phyloP scores from a whole-genome alignment of 2,797 vertebrate genomes.

The Arctocebus calabarensis region DNA sequence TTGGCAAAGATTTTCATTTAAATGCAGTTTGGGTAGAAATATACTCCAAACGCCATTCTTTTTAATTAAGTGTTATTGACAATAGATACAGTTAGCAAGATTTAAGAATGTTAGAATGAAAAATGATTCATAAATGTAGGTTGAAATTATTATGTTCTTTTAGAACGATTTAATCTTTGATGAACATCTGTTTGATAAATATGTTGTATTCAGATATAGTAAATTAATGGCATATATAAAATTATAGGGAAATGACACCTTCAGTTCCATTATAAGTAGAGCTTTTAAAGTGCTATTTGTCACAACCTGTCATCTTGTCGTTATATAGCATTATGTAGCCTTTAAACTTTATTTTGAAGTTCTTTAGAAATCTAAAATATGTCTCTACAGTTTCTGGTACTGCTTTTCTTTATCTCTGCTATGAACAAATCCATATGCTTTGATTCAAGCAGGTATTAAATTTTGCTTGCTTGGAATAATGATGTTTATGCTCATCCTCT shows the following conservation, averaged over 20 bases:
- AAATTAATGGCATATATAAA: slow-evolving; percentile 71
- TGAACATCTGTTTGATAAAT: slow-evolving; percentile 70
- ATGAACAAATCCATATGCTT: slow-evolving; percentile 7
- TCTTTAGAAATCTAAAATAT: slow-evolving; percentile 53
- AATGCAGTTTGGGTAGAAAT: slow-evolving; percentile 47
- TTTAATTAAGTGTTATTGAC: neutral
- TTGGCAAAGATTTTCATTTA: slow-evolving; percentile 11
- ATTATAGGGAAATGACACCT: slow-evolving; percentile 60
- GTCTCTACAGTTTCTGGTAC: neutral
- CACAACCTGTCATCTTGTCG: slow-evolving; percentile 58
- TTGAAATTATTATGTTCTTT: slow-evolving; percentile 58
- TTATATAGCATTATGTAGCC: slow-evolving; percentile 36
- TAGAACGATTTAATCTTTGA: slow-evolving; percentile 57
- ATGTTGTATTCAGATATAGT: slow-evolving; percentile 63
- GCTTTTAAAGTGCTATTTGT: slow-evolving; percentile 69
- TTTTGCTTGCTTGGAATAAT: slow-evolving; percentile 54
- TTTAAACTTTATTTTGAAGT: slow-evolving; percentile 54
- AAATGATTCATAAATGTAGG: slow-evolving; percentile 33
- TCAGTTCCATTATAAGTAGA: slow-evolving; percentile 45
- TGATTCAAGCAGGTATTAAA: slow-evolving; percentile 27
- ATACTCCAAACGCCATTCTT: neutral
- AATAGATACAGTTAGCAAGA: slow-evolving; percentile 38
- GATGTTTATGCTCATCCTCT: slow-evolving; percentile 50
- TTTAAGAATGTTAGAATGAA: slow-evolving; percentile 41
- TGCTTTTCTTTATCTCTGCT: neutral